These are phyloP conservation scores for Enteromius radiatus DNA, from an alignment of 2,797 vertebrate species.

Conservation along the genomic window DNA sequence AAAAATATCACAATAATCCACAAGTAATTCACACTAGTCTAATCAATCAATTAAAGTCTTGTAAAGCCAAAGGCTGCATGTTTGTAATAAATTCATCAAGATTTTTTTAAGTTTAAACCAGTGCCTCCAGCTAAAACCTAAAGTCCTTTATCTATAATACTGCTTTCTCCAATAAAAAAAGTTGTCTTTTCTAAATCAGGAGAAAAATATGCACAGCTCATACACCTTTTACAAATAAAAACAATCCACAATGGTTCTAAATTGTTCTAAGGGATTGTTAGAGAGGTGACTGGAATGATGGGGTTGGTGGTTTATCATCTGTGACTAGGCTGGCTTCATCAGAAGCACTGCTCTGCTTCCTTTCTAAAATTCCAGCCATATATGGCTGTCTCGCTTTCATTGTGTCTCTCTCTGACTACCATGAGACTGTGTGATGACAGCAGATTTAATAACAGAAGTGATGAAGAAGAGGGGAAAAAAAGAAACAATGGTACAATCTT, in stretches of 20 bases:
- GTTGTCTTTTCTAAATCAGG: background rate
- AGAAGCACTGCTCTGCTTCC: slow-evolving; percentile 21
- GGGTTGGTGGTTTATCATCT: slow-evolving; percentile 22
- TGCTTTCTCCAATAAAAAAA: background rate
- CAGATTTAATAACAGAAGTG: slow-evolving; percentile 31
- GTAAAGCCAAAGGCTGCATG: background rate
- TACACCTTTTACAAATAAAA: background rate
- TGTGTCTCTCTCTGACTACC: slow-evolving; percentile 29
- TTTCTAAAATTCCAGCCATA: slow-evolving; percentile 48
- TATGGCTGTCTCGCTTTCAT: slow-evolving; percentile 39
- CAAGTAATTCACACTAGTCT: background rate
- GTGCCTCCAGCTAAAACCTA: background rate
- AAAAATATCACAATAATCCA: background rate
- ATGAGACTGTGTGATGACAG: slow-evolving; percentile 64
- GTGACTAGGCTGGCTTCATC: slow-evolving; percentile 33
- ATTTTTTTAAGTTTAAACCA: background rate
- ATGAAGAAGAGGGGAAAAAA: slow-evolving; percentile 1
- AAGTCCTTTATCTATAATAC: background rate
- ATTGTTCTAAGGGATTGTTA: background rate
- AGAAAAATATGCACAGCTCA: background rate
- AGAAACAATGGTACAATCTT: too few species aligned
- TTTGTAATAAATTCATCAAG: background rate
- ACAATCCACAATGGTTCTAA: background rate
- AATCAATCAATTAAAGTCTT: background rate
- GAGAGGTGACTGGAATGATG: background rate